phyloP scores from a whole-genome alignment of 2,797 vertebrate genomes.

The Cyprinella venusta region DNA sequence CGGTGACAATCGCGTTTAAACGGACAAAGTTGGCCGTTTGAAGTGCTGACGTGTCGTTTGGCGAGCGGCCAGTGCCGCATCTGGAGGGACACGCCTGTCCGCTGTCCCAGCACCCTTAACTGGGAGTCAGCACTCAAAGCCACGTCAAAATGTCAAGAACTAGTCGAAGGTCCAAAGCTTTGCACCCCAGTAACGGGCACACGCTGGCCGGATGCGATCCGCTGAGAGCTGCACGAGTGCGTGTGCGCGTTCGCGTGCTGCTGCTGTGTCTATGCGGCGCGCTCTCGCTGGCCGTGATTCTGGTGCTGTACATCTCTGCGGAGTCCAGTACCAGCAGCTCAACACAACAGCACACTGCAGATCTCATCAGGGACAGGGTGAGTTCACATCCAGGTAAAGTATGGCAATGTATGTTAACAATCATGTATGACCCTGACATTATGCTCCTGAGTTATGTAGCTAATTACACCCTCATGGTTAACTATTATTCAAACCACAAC shows the following conservation, averaged over 20 bases:
- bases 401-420: not conserved
- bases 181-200: constrained; percentile 63
- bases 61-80: not conserved
- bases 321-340: constrained; percentile 54
- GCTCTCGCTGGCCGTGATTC: constrained; percentile 71
- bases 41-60: constrained; percentile 41
- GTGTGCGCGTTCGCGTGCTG: constrained; percentile 67
- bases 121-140: not conserved
- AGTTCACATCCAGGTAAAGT: not conserved
- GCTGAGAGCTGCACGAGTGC: constrained; percentile 62
- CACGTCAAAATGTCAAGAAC: constrained; percentile 72
- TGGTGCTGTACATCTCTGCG: constrained; percentile 75
- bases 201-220: constrained; percentile 66
- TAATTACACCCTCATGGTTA: too few relatives aligned
- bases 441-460: not conserved
- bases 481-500: not conserved
- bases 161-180: constrained; percentile 70
- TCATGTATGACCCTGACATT: not conserved
- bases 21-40: not conserved
- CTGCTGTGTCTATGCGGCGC: constrained; percentile 73
- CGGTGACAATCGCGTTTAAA: not conserved
- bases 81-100: not conserved
- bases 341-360: constrained; percentile 53
- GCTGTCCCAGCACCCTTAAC: not conserved
- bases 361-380: constrained; percentile 74